Conservation (phyloP, 2,113 vertebrate species). For the Aspidoscelis tigris region DNA sequence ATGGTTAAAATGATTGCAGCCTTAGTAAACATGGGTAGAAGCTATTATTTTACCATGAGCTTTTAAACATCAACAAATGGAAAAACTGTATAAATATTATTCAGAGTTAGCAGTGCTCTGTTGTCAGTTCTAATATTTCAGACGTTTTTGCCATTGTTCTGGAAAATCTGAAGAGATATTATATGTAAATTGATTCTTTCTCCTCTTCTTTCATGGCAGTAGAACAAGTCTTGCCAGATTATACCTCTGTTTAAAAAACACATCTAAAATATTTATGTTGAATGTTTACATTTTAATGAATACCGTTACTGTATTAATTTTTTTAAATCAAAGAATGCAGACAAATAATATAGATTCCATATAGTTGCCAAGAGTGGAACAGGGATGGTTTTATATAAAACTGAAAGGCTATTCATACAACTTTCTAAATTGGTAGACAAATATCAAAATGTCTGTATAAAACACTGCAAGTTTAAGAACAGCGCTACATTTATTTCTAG, state of each 20-base stretch:
- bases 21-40: slow-evolving; percentile 79
- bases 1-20: slow-evolving; percentile 81
- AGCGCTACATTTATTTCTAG: slow-evolving; percentile 65
- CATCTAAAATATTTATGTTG: slow-evolving; percentile 68
- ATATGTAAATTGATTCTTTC: slow-evolving; percentile 49
- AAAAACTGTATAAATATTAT: slow-evolving; percentile 79
- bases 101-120: slow-evolving; percentile 66
- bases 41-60: slow-evolving; percentile 75
- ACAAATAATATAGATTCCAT: slow-evolving; percentile 84
- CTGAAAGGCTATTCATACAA: slow-evolving; percentile 73
- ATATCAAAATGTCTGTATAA: slow-evolving; percentile 63
- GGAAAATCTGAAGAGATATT: slow-evolving; percentile 59
- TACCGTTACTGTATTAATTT: slow-evolving; percentile 72
- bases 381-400: slow-evolving; percentile 78
- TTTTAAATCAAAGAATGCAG: slow-evolving; percentile 79
- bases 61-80: slow-evolving; percentile 80
- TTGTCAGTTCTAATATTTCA: slow-evolving; percentile 72
- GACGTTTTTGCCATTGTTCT: slow-evolving; percentile 63
- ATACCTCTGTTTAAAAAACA: slow-evolving; percentile 63
- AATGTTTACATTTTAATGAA: slow-evolving; percentile 80
- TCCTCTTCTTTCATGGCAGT: slow-evolving; percentile 11
- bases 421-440: slow-evolving; percentile 66
- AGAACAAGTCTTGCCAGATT: slow-evolving; percentile 58
- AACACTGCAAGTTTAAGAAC: slow-evolving; percentile 61
- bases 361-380: slow-evolving; percentile 79